These are phyloP conservation scores for Grallaria varia DNA, from an alignment of 2,113 vertebrate species.

Conservation along the genomic window DNA sequence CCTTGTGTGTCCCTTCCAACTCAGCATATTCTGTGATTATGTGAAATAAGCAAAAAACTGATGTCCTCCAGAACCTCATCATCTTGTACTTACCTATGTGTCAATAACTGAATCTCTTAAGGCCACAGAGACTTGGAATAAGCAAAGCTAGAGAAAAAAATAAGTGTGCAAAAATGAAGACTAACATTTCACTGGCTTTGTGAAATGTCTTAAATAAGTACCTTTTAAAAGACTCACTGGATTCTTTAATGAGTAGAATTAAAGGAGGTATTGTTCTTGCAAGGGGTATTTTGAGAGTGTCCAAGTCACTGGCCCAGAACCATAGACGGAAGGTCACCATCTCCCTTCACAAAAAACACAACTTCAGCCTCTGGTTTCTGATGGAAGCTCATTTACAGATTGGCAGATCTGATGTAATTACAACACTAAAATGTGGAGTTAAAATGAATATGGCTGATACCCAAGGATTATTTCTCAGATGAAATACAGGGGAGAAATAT, in stretches of 20 bases:
- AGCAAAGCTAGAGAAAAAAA: background rate
- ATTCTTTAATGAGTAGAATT: background rate
- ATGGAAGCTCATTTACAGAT: background rate
- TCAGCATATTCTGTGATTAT: background rate
- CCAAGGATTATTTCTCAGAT: background rate
- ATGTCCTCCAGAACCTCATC: background rate
- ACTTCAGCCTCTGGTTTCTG: background rate
- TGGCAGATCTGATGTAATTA: background rate
- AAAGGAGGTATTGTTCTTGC: background rate
- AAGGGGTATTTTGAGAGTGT: background rate
- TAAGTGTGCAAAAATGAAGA: background rate
- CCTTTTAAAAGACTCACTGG: background rate
- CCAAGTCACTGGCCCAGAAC: background rate
- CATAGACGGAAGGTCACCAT: background rate
- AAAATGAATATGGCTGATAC: background rate
- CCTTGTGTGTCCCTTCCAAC: background rate
- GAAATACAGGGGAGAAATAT: background rate
- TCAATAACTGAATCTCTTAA: background rate
- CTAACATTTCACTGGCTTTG: background rate
- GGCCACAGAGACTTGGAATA: background rate
- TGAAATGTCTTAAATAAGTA: background rate
- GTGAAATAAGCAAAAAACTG: background rate
- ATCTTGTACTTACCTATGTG: background rate
- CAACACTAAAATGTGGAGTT: background rate
- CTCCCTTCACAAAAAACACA: background rate